These are phyloP conservation scores for Typhlichthys eigenmanni DNA, from an alignment of 2,797 vertebrate genomes.

Conservation along the genomic window DNA sequence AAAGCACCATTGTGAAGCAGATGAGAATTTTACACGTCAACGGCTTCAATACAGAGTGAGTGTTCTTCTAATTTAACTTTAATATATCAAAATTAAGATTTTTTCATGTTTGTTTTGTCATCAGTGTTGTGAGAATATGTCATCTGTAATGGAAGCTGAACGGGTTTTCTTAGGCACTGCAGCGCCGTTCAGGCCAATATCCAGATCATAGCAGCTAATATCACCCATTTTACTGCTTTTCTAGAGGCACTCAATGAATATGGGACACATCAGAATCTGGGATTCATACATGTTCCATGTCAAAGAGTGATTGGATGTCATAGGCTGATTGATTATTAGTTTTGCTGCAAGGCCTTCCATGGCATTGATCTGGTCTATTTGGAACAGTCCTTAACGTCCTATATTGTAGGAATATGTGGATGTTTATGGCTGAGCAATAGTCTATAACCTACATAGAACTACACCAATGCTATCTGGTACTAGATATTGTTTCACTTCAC, in stretches of 20 bases:
- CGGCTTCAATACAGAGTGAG: slow-evolving; percentile 99
- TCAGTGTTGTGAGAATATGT: slow-evolving; percentile 28
- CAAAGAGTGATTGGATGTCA: slow-evolving; percentile 66
- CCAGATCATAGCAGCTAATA: slow-evolving; percentile 86
- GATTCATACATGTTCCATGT: slow-evolving; percentile 58
- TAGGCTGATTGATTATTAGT: slow-evolving; percentile 73
- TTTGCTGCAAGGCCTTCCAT: slow-evolving; percentile 74
- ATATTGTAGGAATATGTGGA: slow-evolving; percentile 44
- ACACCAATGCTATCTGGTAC: background rate
- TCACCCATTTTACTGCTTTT: slow-evolving; percentile 31
- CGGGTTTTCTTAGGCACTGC: slow-evolving; percentile 78
- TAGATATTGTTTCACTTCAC: slow-evolving; percentile 20
- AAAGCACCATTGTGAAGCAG: slow-evolving; percentile 99
- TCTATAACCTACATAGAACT: slow-evolving; percentile 28
- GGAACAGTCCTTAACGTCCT: slow-evolving; percentile 58
- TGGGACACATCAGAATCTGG: slow-evolving; percentile 25
- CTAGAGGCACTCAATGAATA: slow-evolving; percentile 36
- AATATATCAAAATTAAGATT: slow-evolving; percentile 8
- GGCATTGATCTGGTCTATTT: slow-evolving; percentile 74
- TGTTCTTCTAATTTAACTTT: slow-evolving; percentile 34
- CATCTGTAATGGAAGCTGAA: slow-evolving; percentile 53
- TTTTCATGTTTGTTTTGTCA: slow-evolving; percentile 2
- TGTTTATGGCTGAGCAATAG: background rate
- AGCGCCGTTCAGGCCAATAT: slow-evolving; percentile 85
- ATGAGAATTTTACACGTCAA: slow-evolving; percentile 99